These are phyloP conservation scores for Drosophila nigromelanica DNA, from an alignment of 1,140 invertebrate species.

Conservation along the genomic window DNA sequence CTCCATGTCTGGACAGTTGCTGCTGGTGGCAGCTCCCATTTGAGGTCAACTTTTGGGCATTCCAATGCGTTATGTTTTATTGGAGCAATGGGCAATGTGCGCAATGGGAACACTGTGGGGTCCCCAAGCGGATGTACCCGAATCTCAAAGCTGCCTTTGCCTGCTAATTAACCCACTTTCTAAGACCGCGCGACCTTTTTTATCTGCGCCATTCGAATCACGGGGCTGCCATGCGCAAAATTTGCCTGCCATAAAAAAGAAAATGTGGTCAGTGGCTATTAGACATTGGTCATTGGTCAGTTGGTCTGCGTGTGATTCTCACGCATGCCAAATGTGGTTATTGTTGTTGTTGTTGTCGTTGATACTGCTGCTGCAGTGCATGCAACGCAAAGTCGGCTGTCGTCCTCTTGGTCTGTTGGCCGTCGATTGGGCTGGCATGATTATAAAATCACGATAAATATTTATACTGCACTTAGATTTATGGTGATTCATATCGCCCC, in stretches of 20 bases:
- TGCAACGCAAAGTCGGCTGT: slow-evolving; percentile 35
- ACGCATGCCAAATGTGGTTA: slow-evolving; percentile 53
- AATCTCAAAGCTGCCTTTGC: not conserved
- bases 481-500: slow-evolving; percentile 71
- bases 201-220: slow-evolving; percentile 56
- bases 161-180: slow-evolving; percentile 76
- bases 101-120: slow-evolving; percentile 12
- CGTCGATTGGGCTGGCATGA: slow-evolving; percentile 45
- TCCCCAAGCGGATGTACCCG: not conserved
- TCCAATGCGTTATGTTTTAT: slow-evolving; percentile 71
- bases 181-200: slow-evolving; percentile 55
- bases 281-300: slow-evolving; percentile 30
- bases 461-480: slow-evolving; percentile 78
- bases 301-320: slow-evolving; percentile 61
- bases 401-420: slow-evolving; percentile 11
- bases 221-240: slow-evolving; percentile 43
- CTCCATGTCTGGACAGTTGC: slow-evolving; percentile 20
- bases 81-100: slow-evolving; percentile 43
- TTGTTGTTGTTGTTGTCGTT: slow-evolving; percentile 5
- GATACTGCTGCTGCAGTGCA: slow-evolving; percentile 11
- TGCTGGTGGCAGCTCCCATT: slow-evolving; percentile 29
- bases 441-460: slow-evolving; percentile 80
- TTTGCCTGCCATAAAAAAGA: slow-evolving; percentile 59
- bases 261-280: slow-evolving; percentile 16
- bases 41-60: slow-evolving; percentile 68